Percentiles rank a stretch among this genome's conserved stretches.
Conservation (phyloP, 2,888 invertebrate genomes). For the Temnothorax ravouxi region DNA sequence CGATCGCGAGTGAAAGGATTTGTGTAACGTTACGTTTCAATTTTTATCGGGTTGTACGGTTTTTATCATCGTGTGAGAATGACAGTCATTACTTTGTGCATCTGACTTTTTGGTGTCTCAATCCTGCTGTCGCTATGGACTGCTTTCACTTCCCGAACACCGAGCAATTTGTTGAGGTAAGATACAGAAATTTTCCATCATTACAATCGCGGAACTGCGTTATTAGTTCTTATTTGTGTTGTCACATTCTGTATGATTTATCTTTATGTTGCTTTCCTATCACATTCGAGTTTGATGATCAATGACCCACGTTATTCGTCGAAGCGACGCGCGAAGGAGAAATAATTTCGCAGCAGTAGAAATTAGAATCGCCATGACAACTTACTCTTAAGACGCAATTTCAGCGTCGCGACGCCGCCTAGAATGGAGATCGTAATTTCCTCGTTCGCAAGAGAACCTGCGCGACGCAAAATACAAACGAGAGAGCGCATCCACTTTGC, state of each 20-base stretch:
- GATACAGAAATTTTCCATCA: not conserved
- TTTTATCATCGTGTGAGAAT: constrained; percentile 8
- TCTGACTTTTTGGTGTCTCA: not conserved
- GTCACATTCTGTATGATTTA: not conserved
- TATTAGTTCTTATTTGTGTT: not conserved
- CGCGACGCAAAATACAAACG: constrained; percentile 40
- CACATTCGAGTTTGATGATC: not conserved
- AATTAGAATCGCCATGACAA: constrained; percentile 1
- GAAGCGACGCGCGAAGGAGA: not conserved
- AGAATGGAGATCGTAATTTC: constrained; percentile 29
- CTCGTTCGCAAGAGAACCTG: not conserved
- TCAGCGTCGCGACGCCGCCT: not conserved
- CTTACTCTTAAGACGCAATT: constrained; percentile 24
- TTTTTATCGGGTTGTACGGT: not conserved
- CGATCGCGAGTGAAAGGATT: not conserved
- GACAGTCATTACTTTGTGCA: not conserved
- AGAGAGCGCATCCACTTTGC: not conserved
- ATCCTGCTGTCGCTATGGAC: not conserved
- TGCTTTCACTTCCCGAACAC: not conserved
- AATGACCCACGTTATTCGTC: not conserved
- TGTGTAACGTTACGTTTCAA: not conserved
- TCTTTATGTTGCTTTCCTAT: not conserved
- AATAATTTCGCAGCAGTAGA: not conserved
- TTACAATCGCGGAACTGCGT: not conserved
- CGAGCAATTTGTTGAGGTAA: not conserved